phyloP scores from a whole-genome alignment of 2,113 vertebrate genomes.

The Takifugu bimaculatus region DNA sequence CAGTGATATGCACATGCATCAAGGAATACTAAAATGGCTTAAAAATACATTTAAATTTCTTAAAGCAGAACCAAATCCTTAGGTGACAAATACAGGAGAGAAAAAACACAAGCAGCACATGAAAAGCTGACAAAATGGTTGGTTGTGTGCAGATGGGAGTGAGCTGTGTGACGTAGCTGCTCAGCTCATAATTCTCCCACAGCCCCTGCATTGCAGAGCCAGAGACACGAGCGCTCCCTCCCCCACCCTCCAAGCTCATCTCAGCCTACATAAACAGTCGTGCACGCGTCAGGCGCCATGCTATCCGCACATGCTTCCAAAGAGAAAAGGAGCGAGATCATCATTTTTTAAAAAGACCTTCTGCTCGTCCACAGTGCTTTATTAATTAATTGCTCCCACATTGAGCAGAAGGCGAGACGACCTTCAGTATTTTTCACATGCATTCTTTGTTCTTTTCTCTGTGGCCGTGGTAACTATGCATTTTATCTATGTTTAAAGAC shows the following conservation, averaged over 20 bases:
- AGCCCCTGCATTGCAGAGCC: conserved; percentile 73
- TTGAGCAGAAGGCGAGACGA: conserved; percentile 11
- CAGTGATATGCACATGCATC: conserved; percentile 9
- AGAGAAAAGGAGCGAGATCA: background rate
- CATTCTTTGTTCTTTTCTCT: conserved; percentile 9
- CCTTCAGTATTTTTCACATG: conserved; percentile 27
- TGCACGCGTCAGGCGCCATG: background rate
- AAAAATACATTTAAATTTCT: background rate
- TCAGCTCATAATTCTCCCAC: conserved; percentile 63
- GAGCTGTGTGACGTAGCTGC: conserved; percentile 54
- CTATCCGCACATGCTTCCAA: conserved; percentile 3
- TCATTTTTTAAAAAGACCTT: no score
- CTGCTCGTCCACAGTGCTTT: no score
- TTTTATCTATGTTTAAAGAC: conserved; percentile 9
- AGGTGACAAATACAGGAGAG: background rate
- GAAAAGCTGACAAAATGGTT: conserved; percentile 2
- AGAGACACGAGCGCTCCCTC: conserved; percentile 48
- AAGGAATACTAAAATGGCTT: conserved; percentile 12
- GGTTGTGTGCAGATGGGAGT: conserved; percentile 15
- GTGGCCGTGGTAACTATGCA: conserved; percentile 7
- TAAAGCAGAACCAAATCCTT: background rate
- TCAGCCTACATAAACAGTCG: conserved; percentile 40
- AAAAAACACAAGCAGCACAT: conserved; percentile 4
- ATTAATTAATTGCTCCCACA: background rate
- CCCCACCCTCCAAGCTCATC: conserved; percentile 35